These are phyloP conservation scores for Ctenodactylus gundi DNA, from an alignment of 2,113 vertebrate genomes.

Conservation along the genomic window DNA sequence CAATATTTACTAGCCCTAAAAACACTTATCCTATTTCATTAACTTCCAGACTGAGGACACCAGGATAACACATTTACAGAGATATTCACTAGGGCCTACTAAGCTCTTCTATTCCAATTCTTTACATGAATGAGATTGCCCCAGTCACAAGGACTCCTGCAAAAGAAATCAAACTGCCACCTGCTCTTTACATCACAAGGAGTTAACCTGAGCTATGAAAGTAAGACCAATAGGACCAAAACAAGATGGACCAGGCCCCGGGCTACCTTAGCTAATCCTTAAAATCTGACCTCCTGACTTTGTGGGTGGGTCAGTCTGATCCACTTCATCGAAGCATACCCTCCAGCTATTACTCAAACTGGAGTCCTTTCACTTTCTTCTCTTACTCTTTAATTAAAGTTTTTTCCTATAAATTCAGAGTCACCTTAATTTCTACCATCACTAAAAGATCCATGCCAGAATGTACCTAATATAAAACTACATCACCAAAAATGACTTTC, in stretches of 20 bases:
- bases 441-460: background rate
- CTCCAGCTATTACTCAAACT: background rate
- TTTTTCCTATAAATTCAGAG: background rate
- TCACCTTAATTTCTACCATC: background rate
- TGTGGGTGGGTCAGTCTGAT: background rate
- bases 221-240: background rate
- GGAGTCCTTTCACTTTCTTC: background rate
- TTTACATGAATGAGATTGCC: too few relatives aligned
- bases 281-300: background rate
- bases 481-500: slow-evolving; percentile 16
- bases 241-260: background rate
- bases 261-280: background rate
- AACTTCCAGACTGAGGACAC: background rate
- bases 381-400: background rate
- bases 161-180: background rate
- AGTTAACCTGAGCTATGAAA: background rate
- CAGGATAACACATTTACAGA: background rate
- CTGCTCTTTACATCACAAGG: background rate
- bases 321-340: too few relatives aligned
- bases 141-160: background rate
- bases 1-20: background rate
- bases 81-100: background rate
- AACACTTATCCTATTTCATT: too few relatives aligned
- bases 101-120: too few relatives aligned
- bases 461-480: background rate